Percentiles rank a stretch among this genome's conserved stretches.
Evolutionary conservation across 2,113 vertebrate genomes (phyloP).

Genomic region (Oryzias woworae): DNA sequence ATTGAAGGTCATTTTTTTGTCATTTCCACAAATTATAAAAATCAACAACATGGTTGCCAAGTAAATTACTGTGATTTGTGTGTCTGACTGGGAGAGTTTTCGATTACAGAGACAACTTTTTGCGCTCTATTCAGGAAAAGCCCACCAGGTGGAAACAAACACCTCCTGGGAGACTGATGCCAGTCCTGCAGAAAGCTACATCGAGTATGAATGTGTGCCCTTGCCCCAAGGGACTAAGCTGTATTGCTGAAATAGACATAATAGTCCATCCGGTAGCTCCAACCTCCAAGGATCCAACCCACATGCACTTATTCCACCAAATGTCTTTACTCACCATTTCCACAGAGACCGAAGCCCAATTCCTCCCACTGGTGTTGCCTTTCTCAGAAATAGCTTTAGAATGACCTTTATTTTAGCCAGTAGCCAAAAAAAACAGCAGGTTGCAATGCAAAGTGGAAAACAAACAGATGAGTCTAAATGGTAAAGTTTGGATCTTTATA

Average conservation of each 20-base stretch:
- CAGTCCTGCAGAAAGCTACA: constrained; percentile 27
- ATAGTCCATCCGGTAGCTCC: constrained; percentile 42
- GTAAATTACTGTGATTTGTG: constrained; percentile 19
- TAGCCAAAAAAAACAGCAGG: constrained; percentile 13
- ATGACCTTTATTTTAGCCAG: constrained; percentile 12
- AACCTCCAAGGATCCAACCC: constrained; percentile 23
- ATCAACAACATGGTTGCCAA: constrained; percentile 26
- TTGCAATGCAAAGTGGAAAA: constrained; percentile 5
- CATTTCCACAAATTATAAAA: constrained; percentile 28
- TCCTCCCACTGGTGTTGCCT: constrained; percentile 38
- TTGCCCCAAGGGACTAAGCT: constrained; percentile 31
- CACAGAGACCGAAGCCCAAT: constrained; percentile 42
- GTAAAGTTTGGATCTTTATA: background rate
- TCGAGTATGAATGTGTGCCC: constrained; percentile 8
- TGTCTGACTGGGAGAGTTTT: constrained; percentile 22
- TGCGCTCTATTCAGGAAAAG: background rate
- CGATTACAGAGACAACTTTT: background rate
- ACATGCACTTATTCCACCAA: constrained; percentile 46
- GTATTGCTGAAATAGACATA: constrained; percentile 51
- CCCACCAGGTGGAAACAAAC: constrained; percentile 27
- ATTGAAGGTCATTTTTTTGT: constrained; percentile 26
- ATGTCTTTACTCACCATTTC: constrained; percentile 38
- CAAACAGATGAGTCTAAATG: constrained; percentile 9
- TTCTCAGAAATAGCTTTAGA: constrained; percentile 60
- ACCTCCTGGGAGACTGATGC: constrained; percentile 23